phyloP scores from a whole-genome alignment of 2,888 invertebrate species.

The Amaurobius ferox region DNA sequence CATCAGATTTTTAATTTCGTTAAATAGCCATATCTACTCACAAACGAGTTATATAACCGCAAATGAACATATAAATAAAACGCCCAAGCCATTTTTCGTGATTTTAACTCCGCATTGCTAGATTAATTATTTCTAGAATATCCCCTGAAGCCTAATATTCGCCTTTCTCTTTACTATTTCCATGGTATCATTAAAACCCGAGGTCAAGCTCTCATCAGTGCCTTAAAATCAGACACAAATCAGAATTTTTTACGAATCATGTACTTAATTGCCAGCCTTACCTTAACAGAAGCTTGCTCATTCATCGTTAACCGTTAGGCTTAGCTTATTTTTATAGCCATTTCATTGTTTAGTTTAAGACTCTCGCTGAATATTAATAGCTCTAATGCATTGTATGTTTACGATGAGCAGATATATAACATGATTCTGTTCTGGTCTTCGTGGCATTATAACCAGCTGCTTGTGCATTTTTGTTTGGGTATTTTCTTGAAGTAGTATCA shows the following conservation, averaged over 20 bases:
- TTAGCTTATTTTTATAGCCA: not conserved
- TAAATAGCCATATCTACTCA: too few relatives aligned
- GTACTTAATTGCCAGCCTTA: not conserved
- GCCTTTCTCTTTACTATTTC: too few relatives aligned
- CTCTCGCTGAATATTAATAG: conserved; percentile 1
- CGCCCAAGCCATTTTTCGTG: too few relatives aligned
- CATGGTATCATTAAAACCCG: too few relatives aligned
- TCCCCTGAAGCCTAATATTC: too few relatives aligned
- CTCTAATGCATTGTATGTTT: not conserved
- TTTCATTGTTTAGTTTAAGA: not conserved
- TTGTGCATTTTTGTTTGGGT: not conserved
- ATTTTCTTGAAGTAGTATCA: not conserved
- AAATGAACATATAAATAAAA: too few relatives aligned
- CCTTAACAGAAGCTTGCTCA: conserved; percentile 5
- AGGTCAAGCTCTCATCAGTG: not conserved
- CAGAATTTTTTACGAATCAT: not conserved
- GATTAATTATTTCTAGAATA: too few relatives aligned
- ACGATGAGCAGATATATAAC: not conserved
- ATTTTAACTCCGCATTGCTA: too few relatives aligned
- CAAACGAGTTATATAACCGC: too few relatives aligned
- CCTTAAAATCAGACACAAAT: not conserved
- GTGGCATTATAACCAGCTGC: not conserved
- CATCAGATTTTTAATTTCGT: too few relatives aligned
- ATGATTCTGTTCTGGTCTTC: not conserved
- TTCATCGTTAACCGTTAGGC: not conserved